These are phyloP conservation scores for Protonibea diacanthus DNA, from an alignment of 2,797 vertebrate genomes.

Conservation along the genomic window DNA sequence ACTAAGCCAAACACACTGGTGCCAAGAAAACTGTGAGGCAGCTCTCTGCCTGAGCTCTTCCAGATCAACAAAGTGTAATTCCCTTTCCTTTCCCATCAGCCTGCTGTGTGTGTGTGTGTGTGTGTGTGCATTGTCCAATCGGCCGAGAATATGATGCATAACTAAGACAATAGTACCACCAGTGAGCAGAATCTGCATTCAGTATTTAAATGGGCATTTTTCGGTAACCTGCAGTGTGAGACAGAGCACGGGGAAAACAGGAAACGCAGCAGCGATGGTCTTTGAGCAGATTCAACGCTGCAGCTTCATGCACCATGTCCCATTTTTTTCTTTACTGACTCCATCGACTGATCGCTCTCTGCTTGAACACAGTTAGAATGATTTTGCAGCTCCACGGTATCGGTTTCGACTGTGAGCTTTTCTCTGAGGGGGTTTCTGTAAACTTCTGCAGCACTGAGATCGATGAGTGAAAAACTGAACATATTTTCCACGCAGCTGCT, in stretches of 20 bases:
- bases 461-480: neutral
- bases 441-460: conserved; percentile 11
- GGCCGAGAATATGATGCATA: conserved; percentile 22
- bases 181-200: neutral
- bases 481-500: conserved; percentile 25
- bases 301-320: conserved; percentile 1
- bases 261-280: neutral
- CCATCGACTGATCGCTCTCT: conserved; percentile 15
- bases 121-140: conserved; percentile 9
- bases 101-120: conserved; percentile 18
- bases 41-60: conserved; percentile 16
- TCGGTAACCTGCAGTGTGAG: neutral
- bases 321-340: conserved; percentile 38
- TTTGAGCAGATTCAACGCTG: conserved; percentile 1
- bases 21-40: conserved; percentile 41
- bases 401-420: conserved; percentile 22
- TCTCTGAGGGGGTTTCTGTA: conserved; percentile 18
- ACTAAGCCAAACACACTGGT: conserved; percentile 39
- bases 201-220: neutral
- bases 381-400: conserved; percentile 31
- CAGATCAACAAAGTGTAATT: conserved; percentile 47
- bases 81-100: conserved; percentile 16
- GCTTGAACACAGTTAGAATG: conserved; percentile 1
- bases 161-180: conserved; percentile 17
- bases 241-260: neutral